Evolutionary conservation across 2,797 vertebrate species (phyloP), one percentile per base, ranked within the genome.

Genomic region (Acanthornis magna): DNA sequence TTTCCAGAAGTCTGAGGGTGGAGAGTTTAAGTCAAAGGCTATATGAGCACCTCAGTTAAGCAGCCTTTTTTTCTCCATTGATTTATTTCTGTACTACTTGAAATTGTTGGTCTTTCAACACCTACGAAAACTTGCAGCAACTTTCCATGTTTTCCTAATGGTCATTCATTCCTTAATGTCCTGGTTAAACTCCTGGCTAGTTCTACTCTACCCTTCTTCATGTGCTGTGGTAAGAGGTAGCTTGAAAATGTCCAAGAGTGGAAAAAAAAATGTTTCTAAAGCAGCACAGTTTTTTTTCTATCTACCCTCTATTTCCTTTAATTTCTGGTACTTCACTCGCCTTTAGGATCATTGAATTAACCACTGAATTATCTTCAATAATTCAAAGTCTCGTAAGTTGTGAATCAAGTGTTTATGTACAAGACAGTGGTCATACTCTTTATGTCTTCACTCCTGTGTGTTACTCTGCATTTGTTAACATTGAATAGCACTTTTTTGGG

Each of bases 201-300:
- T 51, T 74, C 47, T 58, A n/a, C 34, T 62, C 20, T 13, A 57
- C 9, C 10, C 10, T 53, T 55, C 60, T 48, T 58, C 40, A 48
- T 8, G 4, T 20, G 16, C 38, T 29, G 23, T 10, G 40, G 13
- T 7, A 40, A 36, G 15, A 17, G 7, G 11, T 23, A 32, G 19
- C 27, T 34, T 85, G 20, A 80, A 91, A 93, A 86, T 1, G 2
- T 15, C 25, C 7, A 23, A 7, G 22, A 36, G 17, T 29, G 9
- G n/a, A 85, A 93, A 50, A 74, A 94, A 87, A 74, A 5, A 12
- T 1, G 22, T 83, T 89, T 91, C 36, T 48, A 63, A 58, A 88
- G 67, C n/a, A 79, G 20, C 1, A 14, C 3, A 54, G 23, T 73
- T 75, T 91, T 13, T 54, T 13, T 54, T 32, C 25, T 51, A 1